Percentiles rank a stretch among this genome's conserved stretches.
These are phyloP conservation scores for Cryptomyrus ogoouensis DNA, from an alignment of 2,113 vertebrate species.

Conservation along the genomic window DNA sequence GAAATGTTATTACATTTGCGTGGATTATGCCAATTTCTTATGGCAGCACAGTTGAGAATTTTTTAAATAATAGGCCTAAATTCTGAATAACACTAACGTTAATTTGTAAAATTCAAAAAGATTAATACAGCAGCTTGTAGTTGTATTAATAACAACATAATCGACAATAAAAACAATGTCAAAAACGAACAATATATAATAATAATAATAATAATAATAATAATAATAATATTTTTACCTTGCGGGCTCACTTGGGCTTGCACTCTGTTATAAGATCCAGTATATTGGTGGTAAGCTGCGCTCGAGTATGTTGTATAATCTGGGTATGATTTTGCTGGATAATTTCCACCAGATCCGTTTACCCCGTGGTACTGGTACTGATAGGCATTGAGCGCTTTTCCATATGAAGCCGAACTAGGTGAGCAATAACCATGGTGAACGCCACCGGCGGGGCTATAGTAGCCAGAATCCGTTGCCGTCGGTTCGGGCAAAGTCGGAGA, in stretches of 20 bases:
- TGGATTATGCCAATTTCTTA: background rate
- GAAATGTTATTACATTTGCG: background rate
- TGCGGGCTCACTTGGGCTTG: conserved; percentile 79
- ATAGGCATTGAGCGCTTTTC: conserved; percentile 89
- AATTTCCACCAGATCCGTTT: conserved; percentile 81
- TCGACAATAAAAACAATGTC: background rate
- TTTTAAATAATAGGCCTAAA: background rate
- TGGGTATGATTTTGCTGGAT: conserved; percentile 84
- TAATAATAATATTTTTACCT: conserved; percentile 60
- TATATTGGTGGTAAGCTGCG: conserved; percentile 84
- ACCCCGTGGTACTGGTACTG: conserved; percentile 93
- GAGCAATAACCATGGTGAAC: conserved; percentile 92
- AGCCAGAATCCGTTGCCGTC: conserved; percentile 94
- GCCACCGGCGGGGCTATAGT: conserved; percentile 85
- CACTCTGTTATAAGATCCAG: conserved; percentile 86
- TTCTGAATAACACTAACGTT: background rate
- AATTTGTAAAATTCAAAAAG: background rate
- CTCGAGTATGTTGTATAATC: conserved; percentile 83
- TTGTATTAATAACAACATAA: background rate
- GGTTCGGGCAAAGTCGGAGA: conserved; percentile 97
- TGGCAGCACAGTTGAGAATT: background rate
- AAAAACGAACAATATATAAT: background rate
- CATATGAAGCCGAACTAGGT: conserved; percentile 84
- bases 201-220: background rate
- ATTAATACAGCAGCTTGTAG: background rate